Percentiles rank a stretch among this genome's conserved stretches.
Evolutionary conservation across 2,797 vertebrate genomes (phyloP).

Genomic region (Acanthornis magna): DNA sequence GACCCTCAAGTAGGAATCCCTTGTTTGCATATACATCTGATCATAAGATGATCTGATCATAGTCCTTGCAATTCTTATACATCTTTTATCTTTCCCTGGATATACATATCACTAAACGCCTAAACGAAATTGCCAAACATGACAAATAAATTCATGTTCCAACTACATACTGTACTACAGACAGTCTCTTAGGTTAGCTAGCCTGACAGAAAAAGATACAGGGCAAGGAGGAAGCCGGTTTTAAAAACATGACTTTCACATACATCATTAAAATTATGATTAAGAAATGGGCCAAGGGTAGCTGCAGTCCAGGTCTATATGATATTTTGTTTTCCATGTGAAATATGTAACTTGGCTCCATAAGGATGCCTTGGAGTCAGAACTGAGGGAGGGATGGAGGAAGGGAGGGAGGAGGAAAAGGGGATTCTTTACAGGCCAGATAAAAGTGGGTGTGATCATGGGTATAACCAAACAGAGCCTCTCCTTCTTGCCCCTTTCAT

Average conservation of each 20-base stretch:
- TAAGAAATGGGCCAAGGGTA: background rate
- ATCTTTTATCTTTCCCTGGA: constrained; percentile 14
- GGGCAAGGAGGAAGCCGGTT: background rate
- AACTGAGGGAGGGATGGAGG: background rate
- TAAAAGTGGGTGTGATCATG: background rate
- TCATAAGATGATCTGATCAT: background rate
- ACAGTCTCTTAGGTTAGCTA: background rate
- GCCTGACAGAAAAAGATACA: background rate
- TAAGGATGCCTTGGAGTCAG: background rate
- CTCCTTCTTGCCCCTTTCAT: background rate
- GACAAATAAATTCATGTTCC: background rate
- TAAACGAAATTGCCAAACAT: background rate
- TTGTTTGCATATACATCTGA: background rate
- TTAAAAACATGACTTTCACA: background rate
- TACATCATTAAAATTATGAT: background rate
- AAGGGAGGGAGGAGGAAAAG: background rate
- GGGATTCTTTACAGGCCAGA: background rate
- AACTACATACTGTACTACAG: background rate
- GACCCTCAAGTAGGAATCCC: background rate
- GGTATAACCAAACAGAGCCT: background rate
- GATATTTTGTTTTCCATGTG: background rate
- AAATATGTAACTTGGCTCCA: background rate
- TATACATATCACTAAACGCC: background rate
- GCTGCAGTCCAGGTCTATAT: background rate
- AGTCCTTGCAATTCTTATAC: background rate